Evolutionary conservation across 2,797 vertebrate genomes (phyloP).

Genomic region (Scleropages formosus): DNA sequence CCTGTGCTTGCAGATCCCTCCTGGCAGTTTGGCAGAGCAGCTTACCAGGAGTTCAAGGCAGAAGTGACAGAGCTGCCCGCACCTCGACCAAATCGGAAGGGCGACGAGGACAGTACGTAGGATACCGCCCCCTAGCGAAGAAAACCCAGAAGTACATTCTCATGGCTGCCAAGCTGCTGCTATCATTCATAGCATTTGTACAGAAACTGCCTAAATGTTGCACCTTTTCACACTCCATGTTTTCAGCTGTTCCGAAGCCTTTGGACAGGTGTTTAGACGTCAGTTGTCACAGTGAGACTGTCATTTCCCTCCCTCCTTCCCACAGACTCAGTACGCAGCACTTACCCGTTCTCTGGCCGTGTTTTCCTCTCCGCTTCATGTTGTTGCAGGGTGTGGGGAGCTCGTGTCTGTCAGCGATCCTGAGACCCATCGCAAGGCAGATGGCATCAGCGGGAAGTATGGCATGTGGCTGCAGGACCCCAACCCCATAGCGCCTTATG

Average conservation of each 20-base stretch:
- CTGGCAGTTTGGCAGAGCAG: conserved; percentile 65
- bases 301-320: neutral
- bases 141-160: neutral
- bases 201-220: no score
- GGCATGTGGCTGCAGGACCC: conserved; percentile 96
- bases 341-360: neutral
- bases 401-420: conserved; percentile 82
- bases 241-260: neutral
- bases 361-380: no score
- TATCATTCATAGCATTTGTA: no score
- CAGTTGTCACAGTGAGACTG: neutral
- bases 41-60: conserved; percentile 87
- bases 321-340: neutral
- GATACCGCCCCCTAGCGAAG: conserved; percentile 17
- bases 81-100: conserved; percentile 50
- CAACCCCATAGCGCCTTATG: conserved; percentile 72
- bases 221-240: no score
- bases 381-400: conserved; percentile 81
- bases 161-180: neutral
- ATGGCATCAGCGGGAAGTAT: conserved; percentile 86
- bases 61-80: conserved; percentile 82
- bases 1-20: conserved; percentile 60
- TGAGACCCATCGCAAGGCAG: conserved; percentile 75
- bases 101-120: conserved; percentile 43
- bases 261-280: neutral